Evolutionary conservation across 35 echinoderm and acorn worm species (phyloP), one percentile per base, ranked within the genome.

Genomic region (Heliocidaris erythrogramma): DNA sequence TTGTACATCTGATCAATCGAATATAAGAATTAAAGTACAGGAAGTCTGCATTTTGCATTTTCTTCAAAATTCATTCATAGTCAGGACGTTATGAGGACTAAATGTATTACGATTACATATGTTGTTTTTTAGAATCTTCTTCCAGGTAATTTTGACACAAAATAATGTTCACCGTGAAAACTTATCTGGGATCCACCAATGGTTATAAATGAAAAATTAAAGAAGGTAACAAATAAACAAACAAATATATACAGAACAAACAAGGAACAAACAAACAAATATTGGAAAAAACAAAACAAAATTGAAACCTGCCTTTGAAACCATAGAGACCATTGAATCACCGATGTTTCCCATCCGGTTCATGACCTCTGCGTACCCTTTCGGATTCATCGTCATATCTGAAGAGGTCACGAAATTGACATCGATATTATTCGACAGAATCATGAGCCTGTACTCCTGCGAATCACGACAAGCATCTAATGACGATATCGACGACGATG

Each of bases 301-400:
- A 32, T 12, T 5, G 13, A 2, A n/a, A 49, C 90, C 49, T 92
- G 21, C 90, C 49, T 92, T 92, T 29, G 90, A 92, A 9, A 92
- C 18, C 13, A 29, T 47, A 12, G 42, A 49, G n/a, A 92, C 31
- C 47, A 49, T 31, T 13, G 90, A 30, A 32, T 92, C 90, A 7
- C 90, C 49, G 30, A 92, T 56, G 90, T 17, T 29, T 30, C 90
- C 90, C 27, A 92, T 30, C 27, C 27, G 42, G 27, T 53, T 56
- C 90, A 92, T 92, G 17, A 49, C n/a, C 4, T 48, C n/a, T 1
- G 30, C 30, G 49, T 92, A 92, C 14, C 16, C 18, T 30, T 21
- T 92, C 11, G 90, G 90, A 27, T 53, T 92, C 90, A 56, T 92
- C 49, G 90, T 92, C 90, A 92, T 92, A 92, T 92, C 90, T n/a